Conservation (phyloP, 2,113 vertebrate genomes). For the Cyanocitta stelleri region DNA sequence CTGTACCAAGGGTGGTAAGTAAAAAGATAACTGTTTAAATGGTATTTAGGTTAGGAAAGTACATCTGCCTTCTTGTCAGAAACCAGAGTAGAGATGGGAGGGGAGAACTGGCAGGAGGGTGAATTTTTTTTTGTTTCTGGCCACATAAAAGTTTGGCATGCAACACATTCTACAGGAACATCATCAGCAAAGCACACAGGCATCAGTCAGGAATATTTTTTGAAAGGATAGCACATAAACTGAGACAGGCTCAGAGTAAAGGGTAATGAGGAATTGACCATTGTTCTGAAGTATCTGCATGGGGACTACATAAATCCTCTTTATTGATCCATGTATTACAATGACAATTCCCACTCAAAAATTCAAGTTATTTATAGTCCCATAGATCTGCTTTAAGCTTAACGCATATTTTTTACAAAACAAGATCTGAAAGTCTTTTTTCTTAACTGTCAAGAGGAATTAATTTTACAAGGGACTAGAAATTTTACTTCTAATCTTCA, state of each 20-base stretch:
- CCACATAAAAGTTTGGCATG: background rate
- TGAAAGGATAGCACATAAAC: slow-evolving; percentile 13
- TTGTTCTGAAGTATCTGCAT: slow-evolving; percentile 28
- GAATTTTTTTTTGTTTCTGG: background rate
- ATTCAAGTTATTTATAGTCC: slow-evolving; percentile 1
- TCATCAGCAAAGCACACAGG: background rate
- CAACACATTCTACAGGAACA: background rate
- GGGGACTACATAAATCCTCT: slow-evolving; percentile 27
- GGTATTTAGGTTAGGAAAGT: background rate
- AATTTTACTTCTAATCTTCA: background rate
- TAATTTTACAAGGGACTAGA: background rate
- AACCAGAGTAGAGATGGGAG: background rate
- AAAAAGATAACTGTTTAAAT: background rate
- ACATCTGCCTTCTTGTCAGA: background rate
- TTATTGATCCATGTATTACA: slow-evolving; percentile 23
- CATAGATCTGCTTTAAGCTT: background rate
- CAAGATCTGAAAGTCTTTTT: background rate
- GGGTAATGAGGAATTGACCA: slow-evolving; percentile 50
- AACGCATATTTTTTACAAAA: background rate
- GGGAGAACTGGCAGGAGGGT: background rate
- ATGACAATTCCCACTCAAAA: slow-evolving; percentile 36
- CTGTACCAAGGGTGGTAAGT: background rate
- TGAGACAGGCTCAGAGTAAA: slow-evolving; percentile 3
- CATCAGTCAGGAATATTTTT: background rate
- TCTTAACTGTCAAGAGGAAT: background rate